Conservation (phyloP, 2,888 invertebrate genomes). For the Chloromyia formosa region DNA sequence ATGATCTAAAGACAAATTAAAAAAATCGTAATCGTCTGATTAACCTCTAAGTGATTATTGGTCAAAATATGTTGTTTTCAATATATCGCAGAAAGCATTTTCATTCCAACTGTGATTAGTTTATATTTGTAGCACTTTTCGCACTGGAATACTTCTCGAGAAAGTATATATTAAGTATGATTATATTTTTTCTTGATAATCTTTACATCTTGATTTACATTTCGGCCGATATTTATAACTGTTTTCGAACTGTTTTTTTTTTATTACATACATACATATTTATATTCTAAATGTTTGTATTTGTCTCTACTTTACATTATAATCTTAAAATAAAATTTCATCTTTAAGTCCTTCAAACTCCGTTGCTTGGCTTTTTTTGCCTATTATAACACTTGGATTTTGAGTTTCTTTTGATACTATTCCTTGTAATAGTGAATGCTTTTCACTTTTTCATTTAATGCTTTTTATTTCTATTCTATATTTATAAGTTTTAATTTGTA, state of each 20-base stretch:
- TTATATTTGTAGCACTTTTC: neutral
- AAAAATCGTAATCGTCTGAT: too few relatives aligned
- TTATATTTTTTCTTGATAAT: neutral
- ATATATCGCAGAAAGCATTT: neutral
- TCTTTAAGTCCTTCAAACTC: neutral
- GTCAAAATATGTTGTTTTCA: too few relatives aligned
- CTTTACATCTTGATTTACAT: neutral
- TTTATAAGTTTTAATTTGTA: conserved; percentile 39
- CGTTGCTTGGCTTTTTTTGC: too few relatives aligned
- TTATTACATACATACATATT: conserved; percentile 1
- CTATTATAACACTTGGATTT: too few relatives aligned
- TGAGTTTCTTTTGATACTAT: too few relatives aligned
- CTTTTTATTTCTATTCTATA: conserved; percentile 9
- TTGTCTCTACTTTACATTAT: conserved; percentile 6
- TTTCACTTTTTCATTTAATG: neutral
- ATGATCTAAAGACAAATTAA: neutral
- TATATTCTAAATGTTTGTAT: conserved; percentile 8
- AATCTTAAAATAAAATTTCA: conserved; percentile 21
- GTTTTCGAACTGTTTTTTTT: neutral
- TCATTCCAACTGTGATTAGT: neutral
- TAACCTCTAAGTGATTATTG: too few relatives aligned
- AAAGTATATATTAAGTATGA: neutral
- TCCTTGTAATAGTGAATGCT: too few relatives aligned
- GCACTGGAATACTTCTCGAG: neutral
- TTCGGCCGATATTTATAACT: neutral